phyloP scores from a whole-genome alignment of 2,888 invertebrate genomes.

The Zeuzera pyrina region DNA sequence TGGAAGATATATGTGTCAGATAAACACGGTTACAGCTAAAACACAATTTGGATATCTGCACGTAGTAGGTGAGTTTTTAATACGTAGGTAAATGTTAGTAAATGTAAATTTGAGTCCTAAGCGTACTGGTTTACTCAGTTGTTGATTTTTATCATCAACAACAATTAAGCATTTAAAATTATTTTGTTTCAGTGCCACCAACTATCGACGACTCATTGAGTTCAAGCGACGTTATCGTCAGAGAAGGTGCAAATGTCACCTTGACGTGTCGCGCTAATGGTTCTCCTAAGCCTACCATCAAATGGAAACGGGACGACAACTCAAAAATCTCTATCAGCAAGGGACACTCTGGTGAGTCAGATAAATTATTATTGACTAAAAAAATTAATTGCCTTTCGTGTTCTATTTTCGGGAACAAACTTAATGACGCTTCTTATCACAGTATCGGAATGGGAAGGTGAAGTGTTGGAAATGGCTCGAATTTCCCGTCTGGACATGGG shows the following conservation, averaged over 20 bases:
- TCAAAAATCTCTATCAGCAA: constrained; percentile 90
- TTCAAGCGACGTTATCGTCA: constrained; percentile 92
- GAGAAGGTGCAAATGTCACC: constrained; percentile 91
- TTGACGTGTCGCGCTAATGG: constrained; percentile 92
- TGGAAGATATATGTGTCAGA: constrained; percentile 95
- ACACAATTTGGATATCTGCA: constrained; percentile 93
- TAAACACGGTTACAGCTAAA: constrained; percentile 93
- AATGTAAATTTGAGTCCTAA: not conserved
- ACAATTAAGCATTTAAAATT: constrained; percentile 15
- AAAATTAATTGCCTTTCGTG: constrained; percentile 13
- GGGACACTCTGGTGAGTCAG: constrained; percentile 78
- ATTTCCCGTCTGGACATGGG: constrained; percentile 94
- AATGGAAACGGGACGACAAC: constrained; percentile 93
- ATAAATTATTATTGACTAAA: constrained; percentile 20
- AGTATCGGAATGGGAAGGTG: constrained; percentile 90
- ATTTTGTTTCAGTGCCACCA: constrained; percentile 84
- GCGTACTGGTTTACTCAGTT: too few species aligned
- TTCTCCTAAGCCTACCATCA: constrained; percentile 89
- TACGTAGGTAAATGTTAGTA: not conserved
- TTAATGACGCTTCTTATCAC: constrained; percentile 28
- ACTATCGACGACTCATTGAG: constrained; percentile 93
- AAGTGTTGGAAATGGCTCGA: constrained; percentile 85
- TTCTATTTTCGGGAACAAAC: constrained; percentile 10
- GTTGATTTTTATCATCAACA: not conserved
- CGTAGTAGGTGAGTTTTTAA: constrained; percentile 94